Evolutionary conservation across 2,888 invertebrate genomes (phyloP).

Genomic region (Spisula solida): DNA sequence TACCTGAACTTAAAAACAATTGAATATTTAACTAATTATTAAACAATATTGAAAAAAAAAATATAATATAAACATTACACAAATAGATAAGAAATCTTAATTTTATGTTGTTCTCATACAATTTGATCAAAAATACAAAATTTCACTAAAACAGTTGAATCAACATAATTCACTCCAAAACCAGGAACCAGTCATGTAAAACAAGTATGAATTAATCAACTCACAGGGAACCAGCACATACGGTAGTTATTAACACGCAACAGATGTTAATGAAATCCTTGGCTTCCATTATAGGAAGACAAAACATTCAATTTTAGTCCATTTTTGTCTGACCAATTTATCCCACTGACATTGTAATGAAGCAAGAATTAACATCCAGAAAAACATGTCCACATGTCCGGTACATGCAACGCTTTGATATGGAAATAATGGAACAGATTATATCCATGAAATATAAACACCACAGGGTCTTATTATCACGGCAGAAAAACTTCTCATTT

Average conservation of each 20-base stretch:
- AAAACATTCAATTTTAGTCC: not conserved
- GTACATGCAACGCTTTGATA: not conserved
- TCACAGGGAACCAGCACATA: not conserved
- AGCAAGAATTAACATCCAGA: not conserved
- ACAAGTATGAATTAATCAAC: not conserved
- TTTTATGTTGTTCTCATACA: too few relatives aligned
- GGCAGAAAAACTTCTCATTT: not conserved
- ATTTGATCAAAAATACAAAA: too few relatives aligned
- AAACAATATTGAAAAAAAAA: too few relatives aligned
- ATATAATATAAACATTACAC: too few relatives aligned
- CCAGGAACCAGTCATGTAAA: too few relatives aligned
- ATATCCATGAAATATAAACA: not conserved
- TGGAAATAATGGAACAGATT: not conserved
- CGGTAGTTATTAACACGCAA: not conserved
- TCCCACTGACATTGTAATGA: not conserved
- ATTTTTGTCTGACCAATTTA: not conserved
- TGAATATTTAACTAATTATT: too few relatives aligned
- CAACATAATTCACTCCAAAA: too few relatives aligned
- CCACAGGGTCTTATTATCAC: conserved; percentile 7
- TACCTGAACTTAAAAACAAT: too few relatives aligned
- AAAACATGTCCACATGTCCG: not conserved
- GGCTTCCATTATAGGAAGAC: not conserved
- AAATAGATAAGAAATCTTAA: too few relatives aligned
- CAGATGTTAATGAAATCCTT: not conserved
- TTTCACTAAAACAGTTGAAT: too few relatives aligned